Conservation (phyloP, 1,140 invertebrate species). For the Oryctes rhinoceros region DNA sequence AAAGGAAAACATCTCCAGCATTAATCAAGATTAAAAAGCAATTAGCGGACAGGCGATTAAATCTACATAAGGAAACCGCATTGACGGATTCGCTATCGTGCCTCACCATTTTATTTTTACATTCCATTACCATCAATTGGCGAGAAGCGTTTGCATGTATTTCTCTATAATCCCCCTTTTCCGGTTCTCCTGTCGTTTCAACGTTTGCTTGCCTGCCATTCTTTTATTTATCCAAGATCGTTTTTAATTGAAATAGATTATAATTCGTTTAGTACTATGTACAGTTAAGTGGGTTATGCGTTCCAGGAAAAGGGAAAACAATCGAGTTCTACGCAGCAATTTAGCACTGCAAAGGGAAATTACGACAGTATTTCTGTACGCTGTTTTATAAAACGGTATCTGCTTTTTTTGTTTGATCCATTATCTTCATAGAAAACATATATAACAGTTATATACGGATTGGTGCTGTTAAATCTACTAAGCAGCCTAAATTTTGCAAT, state of each 20-base stretch:
- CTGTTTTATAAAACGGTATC: too few species aligned
- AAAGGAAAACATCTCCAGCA: neutral
- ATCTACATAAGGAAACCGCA: neutral
- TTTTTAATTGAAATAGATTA: conserved; percentile 20
- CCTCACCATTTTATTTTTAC: neutral
- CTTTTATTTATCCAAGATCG: neutral
- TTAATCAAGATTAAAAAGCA: neutral
- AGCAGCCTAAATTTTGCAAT: too few species aligned
- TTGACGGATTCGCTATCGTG: neutral
- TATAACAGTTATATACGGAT: too few species aligned
- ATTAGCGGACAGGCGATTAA: neutral
- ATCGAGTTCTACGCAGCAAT: too few species aligned
- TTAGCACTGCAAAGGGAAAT: too few species aligned
- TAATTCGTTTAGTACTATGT: neutral
- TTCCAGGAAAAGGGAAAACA: too few species aligned
- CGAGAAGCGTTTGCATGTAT: neutral
- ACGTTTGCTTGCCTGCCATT: neutral
- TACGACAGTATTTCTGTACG: too few species aligned
- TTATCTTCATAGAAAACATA: too few species aligned
- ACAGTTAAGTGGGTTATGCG: too few species aligned
- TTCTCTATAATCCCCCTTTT: neutral
- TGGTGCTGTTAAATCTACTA: too few species aligned
- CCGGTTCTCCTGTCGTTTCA: neutral
- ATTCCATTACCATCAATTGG: conserved; percentile 14
- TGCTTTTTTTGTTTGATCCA: too few species aligned